Percentiles rank a stretch among this genome's conserved stretches.
phyloP scores from a whole-genome alignment of 2,797 vertebrate genomes.

The Valencia hispanica region DNA sequence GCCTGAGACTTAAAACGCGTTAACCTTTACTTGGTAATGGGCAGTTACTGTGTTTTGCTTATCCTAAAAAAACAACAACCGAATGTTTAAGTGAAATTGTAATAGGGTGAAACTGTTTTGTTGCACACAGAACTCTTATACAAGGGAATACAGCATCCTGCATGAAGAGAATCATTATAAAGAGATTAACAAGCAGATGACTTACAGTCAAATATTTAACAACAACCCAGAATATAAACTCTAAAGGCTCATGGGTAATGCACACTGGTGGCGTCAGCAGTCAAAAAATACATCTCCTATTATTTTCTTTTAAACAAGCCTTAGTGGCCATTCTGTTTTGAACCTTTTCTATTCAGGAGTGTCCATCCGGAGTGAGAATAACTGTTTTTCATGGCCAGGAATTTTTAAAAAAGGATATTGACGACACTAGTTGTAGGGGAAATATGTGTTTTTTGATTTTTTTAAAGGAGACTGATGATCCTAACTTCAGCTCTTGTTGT shows the following conservation, averaged over 20 bases:
- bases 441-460: not conserved
- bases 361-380: not conserved
- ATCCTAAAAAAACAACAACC: not conserved
- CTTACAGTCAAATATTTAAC: not conserved
- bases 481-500: not conserved
- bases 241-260: not conserved
- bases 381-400: not conserved
- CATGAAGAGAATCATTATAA: not conserved
- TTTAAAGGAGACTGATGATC: not conserved
- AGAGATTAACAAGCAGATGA: not conserved
- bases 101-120: not conserved
- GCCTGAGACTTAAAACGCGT: not conserved
- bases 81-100: not conserved
- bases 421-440: not conserved
- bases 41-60: not conserved
- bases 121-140: too few relatives aligned
- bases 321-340: not conserved
- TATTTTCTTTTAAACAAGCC: not conserved
- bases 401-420: not conserved
- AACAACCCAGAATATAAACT: not conserved
- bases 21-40: not conserved
- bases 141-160: not conserved
- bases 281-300: not conserved
- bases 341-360: not conserved
- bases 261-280: not conserved